phyloP scores from a whole-genome alignment of 2,797 vertebrate genomes.

The Cheirogaleus major region DNA sequence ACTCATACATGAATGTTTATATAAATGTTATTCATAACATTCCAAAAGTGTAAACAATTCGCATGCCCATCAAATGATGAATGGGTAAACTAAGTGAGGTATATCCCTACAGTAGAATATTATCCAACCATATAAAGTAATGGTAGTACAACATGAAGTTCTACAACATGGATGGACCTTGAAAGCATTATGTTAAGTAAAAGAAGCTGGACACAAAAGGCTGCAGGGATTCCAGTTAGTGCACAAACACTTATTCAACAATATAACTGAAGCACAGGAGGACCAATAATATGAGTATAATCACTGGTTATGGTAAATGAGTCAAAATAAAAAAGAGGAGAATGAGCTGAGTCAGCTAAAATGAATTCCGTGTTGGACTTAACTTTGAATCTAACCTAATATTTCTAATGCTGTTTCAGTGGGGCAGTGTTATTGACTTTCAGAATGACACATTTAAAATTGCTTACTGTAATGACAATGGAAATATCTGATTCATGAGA shows the following conservation, averaged over 20 bases:
- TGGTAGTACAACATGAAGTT: neutral
- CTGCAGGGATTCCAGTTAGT: neutral
- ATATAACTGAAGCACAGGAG: neutral
- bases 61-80: neutral
- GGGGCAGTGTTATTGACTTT: neutral
- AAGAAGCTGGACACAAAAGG: neutral
- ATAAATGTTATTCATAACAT: neutral
- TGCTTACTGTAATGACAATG: neutral
- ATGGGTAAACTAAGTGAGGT: slow-evolving; percentile 8
- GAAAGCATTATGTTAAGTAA: neutral
- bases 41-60: neutral
- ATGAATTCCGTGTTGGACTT: neutral
- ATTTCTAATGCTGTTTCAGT: neutral
- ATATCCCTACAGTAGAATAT: neutral
- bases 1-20: neutral
- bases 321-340: neutral
- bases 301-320: neutral
- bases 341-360: neutral
- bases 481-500: neutral
- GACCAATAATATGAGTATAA: neutral
- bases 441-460: neutral
- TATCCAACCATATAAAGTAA: neutral
- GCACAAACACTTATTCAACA: neutral
- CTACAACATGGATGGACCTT: neutral
- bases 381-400: neutral